Evolutionary conservation across 53 echinoderm and acorn worm species (phyloP).

Genomic region (Crossaster papposus): DNA sequence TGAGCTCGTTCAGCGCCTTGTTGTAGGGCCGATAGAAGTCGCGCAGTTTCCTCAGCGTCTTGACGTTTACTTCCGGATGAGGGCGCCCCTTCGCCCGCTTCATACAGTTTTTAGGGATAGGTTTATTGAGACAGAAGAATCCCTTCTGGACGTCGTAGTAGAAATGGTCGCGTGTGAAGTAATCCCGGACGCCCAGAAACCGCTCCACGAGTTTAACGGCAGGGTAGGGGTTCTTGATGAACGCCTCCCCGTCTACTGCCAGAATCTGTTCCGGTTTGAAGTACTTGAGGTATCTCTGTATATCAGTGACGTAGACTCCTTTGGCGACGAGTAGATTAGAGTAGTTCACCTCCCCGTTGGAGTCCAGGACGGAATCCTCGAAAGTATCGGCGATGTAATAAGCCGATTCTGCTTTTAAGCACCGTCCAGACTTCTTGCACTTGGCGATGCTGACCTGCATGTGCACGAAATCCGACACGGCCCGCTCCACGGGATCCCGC

Average conservation of each 20-base stretch:
- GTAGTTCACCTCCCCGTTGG: constrained; percentile 65
- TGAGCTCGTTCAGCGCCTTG: constrained; percentile 46
- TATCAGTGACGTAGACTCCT: constrained; percentile 75
- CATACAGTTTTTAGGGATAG: constrained; percentile 77
- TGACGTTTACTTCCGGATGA: constrained; percentile 73
- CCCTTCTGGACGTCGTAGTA: constrained; percentile 81
- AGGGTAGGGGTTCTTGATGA: constrained; percentile 69
- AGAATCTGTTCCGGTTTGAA: constrained; percentile 75
- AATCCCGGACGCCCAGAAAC: constrained; percentile 70
- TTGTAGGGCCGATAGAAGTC: constrained; percentile 80
- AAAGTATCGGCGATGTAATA: constrained; percentile 71
- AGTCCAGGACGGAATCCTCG: constrained; percentile 75
- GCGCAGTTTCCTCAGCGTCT: constrained; percentile 63
- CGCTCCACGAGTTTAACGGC: constrained; percentile 69
- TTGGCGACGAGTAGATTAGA: constrained; percentile 78
- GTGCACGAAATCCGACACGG: constrained; percentile 87
- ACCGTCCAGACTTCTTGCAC: neutral
- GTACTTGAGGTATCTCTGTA: constrained; percentile 69
- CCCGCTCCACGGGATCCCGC: constrained; percentile 84
- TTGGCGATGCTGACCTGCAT: constrained; percentile 51
- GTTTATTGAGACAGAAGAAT: constrained; percentile 81
- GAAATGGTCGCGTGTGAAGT: constrained; percentile 76
- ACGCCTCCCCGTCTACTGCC: constrained; percentile 74
- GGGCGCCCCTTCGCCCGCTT: constrained; percentile 69
- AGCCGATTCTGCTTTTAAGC: no score